Base-by-base conservation (phyloP, 1,140 invertebrate species). In the Neotoxoptera formosana region DNA sequence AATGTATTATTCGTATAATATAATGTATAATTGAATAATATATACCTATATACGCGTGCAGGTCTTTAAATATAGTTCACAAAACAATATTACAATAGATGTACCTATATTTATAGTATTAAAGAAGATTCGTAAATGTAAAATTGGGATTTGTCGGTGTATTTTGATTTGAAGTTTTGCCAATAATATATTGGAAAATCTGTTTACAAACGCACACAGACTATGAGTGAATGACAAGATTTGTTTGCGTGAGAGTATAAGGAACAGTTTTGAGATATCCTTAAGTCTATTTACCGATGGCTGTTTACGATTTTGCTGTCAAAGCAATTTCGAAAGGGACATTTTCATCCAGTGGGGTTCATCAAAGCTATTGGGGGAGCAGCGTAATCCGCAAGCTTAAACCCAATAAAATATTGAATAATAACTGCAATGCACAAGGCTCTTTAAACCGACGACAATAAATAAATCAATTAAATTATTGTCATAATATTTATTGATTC, bases 231-330 rank as follows among this genome's bases (percentile, higher is more conserved):
- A 76, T 48, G 90, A 83, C 47, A 83, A 83, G 90, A 92, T 92
- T 76, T 47, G 60, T 83, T 92, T 92, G 41, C 76, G n/a, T 48
- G 60, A 76, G 90, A 67, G 60, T 48, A 53, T 34, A 91, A 90
- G 45, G 90, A 91, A 76, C 60, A 81, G 67, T 83, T 83, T 51
- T 51, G 67, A 48, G 76, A 91, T 47, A 83, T 41, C 76, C 76
- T 91, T 92, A 92, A 92, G 76, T 92, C 90, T 92, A 92, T 92
- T 92, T 92, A 92, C 90, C 47, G 47, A 83, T 92, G 47, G n/a
- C n/a, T 92, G 90, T 83, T 92, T 92, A 83, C 60, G 47, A 83
- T 81, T 92, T 81, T 51, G 90, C 90, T 92, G 90, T 51, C 76
- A 83, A 92, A 92, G 90, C 90, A 56, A 92, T 81, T 92, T 83